Base-by-base conservation (phyloP, 2,113 vertebrate species). In the Pimephales promelas region DNA sequence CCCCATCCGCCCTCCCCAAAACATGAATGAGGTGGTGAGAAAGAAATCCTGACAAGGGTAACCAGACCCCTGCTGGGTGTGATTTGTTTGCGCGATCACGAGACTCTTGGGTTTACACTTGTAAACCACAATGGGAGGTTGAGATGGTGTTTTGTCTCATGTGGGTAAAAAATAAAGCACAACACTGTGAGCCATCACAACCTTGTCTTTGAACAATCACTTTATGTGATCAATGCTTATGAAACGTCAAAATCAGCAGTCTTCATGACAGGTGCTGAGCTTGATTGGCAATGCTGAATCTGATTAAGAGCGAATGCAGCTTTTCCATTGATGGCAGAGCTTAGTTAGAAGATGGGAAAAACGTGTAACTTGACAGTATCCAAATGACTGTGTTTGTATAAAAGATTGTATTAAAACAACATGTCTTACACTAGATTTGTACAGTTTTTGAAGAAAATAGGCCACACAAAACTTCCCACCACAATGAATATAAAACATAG, bases 221-320 rank as follows among this genome's bases (percentile, higher is more conserved):
- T 90, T 91, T 91, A 90, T 92, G 90, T 93, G 92, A 93, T 94
- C 92, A 91, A 85, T 81, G 88, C 9, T 84, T 89, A 92, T 86
- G 84, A 91, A 92, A 91, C 88, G 89, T 88, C 86, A 89, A 88
- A 90, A 92, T 87, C 82, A 86, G 87, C 86, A 87, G 85, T 89
- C 86, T 78, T 87, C 79, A 18, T 79, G 78, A 74, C 54, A 68
- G 66, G 52, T 78, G 72, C 79, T 43, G 76, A 61, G 70, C 80
- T 82, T 84, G 84, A 86, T 83, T 70, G 82, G 72, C 82, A 86
- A 85, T 66, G 73, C 73, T 88, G 87, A 56, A 78, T 86, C 79
- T 88, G 82, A 88, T 88, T 86, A 88, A 68, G 20, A 13, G 78
- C 78, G 66, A 74, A 78, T 82, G 85, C 84, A 79, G 77, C 79